phyloP scores from a whole-genome alignment of 2,797 vertebrate species.

The Clarias pachynema region DNA sequence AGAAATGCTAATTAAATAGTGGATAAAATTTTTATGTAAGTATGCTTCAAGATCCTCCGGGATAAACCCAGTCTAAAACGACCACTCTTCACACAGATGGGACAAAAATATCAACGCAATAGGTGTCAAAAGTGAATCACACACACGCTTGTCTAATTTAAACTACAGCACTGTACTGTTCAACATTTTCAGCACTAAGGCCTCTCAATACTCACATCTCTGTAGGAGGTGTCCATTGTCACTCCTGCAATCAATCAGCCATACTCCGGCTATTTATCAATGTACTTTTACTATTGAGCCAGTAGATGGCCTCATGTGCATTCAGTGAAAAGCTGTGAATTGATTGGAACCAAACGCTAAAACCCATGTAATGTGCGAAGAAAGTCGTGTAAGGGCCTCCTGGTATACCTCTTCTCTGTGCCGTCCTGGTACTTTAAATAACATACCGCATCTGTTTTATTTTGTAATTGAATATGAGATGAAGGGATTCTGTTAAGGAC shows the following conservation, averaged over 20 bases:
- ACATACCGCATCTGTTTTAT: not conserved
- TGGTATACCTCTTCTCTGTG: not conserved
- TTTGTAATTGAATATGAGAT: constrained; percentile 6
- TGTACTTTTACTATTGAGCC: constrained; percentile 18
- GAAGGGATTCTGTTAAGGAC: too few species aligned
- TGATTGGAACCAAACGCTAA: not conserved
- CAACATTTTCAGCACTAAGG: not conserved
- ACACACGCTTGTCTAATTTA: not conserved
- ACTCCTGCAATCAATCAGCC: not conserved
- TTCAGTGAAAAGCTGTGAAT: not conserved
- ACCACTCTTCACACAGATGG: not conserved
- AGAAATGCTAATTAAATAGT: not conserved
- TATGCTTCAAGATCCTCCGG: not conserved
- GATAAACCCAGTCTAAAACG: not conserved
- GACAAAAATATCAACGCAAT: not conserved
- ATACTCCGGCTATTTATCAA: not conserved
- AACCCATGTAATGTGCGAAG: not conserved
- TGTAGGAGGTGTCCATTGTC: not conserved
- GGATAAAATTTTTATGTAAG: not conserved
- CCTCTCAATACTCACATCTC: not conserved
- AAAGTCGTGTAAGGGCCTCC: not conserved
- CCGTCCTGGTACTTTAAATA: not conserved
- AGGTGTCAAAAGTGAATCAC: not conserved
- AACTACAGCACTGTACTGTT: not conserved
- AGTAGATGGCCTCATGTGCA: constrained; percentile 45